Base-by-base conservation (phyloP, 2,113 vertebrate genomes). In the Heterotilapia buettikoferi region DNA sequence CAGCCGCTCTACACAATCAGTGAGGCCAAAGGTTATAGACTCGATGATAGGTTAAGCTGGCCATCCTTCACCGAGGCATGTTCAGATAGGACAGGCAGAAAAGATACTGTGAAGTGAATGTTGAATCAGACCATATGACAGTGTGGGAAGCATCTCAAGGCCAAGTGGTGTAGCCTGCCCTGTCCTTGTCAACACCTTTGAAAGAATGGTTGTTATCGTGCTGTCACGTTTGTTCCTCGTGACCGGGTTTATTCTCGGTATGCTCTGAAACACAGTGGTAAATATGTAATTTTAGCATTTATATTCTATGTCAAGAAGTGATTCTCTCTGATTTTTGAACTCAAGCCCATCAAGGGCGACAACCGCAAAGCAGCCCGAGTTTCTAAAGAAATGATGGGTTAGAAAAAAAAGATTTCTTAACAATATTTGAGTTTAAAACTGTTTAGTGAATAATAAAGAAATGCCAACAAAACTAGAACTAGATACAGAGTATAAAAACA, bases 121-220 rank as follows among this genome's bases (percentile, higher is more conserved):
- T 43, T 83, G 45, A 68, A 89, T 40, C 7, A 56, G 81, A 85
- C 29, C 38, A 71, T 80, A 31, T 82, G 84, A 86, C 11, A 45
- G 79, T 73, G 80, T 86, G 89, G 52, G 86, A 90, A 93, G 76
- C 71, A 56, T 19, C 54, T 43, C 82, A 93, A 95, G 93, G 94
- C 96, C 92, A 93, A 90, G 63, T 80, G 89, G 83, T 83, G 80
- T n/a, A 80, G 52, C 61, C 79, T 87, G 66, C 31, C 26, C 52
- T 73, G 87, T 92, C 90, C 88, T 86, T 92, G 87, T 94, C 90
- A 91, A 78, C 53, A 47, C 83, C 83, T 86, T n/a, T 91, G 73
- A 47, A 92, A 91, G 94, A 92, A 84, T 38, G 53, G 63, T 82
- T 83, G 86, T 93, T 94, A 91, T 92, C 52, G 92, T 88, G 86